Conservation (phyloP, 2,113 vertebrate genomes). For the Amphiprion percula region DNA sequence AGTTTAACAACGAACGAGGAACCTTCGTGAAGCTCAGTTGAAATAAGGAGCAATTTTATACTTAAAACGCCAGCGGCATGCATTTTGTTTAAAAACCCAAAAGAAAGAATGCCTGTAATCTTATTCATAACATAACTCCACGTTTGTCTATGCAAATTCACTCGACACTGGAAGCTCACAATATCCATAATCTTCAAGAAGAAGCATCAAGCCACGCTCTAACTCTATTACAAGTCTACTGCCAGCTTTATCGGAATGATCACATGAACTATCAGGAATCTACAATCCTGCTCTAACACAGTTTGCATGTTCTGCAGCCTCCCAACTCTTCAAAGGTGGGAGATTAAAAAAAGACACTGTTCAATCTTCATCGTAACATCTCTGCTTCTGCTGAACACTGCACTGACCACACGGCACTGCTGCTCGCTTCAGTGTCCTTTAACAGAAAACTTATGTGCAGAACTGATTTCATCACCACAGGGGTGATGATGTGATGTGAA, state of each 20-base stretch:
- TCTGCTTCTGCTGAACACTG: constrained; percentile 19
- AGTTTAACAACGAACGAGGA: constrained; percentile 63
- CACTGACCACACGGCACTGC: constrained; percentile 28
- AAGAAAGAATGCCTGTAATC: constrained; percentile 65
- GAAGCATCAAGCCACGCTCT: constrained; percentile 68
- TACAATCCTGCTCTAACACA: constrained; percentile 52
- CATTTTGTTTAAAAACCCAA: constrained; percentile 58
- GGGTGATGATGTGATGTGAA: constrained; percentile 29
- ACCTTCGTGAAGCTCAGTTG: constrained; percentile 53
- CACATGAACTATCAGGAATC: constrained; percentile 57
- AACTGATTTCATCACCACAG: constrained; percentile 18
- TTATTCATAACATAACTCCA: constrained; percentile 84
- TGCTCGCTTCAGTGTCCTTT: constrained; percentile 19
- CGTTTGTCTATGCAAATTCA: constrained; percentile 85
- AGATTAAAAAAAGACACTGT: constrained; percentile 2
- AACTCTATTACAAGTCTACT: constrained; percentile 64
- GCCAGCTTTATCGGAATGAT: constrained; percentile 50
- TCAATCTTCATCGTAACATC: not conserved
- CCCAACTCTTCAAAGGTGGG: constrained; percentile 17
- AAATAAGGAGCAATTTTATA: constrained; percentile 50
- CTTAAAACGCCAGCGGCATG: constrained; percentile 69
- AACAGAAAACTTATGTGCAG: constrained; percentile 36
- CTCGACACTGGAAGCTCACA: constrained; percentile 80
- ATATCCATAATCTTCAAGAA: constrained; percentile 76
- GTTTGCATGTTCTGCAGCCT: constrained; percentile 8